Evolutionary conservation across 1,140 invertebrate species (phyloP).

Genomic region (Subanguina moxae): DNA sequence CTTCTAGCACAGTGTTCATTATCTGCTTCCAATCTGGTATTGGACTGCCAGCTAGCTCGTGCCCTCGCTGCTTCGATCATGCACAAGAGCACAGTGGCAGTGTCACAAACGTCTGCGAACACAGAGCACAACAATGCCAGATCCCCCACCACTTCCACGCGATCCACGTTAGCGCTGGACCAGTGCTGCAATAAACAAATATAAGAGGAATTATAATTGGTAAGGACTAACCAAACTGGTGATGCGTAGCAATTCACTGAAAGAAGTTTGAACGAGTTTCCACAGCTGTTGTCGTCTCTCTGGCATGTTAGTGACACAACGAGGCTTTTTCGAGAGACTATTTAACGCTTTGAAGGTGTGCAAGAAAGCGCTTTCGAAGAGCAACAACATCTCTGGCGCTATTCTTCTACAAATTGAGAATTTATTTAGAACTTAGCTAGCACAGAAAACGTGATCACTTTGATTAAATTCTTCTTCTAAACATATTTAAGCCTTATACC

Average conservation of each 20-base stretch:
- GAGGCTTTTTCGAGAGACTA: slow-evolving; percentile 6
- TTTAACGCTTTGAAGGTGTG: slow-evolving; percentile 11
- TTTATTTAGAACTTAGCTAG: not conserved
- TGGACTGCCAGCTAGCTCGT: not conserved
- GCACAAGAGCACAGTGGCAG: slow-evolving; percentile 28
- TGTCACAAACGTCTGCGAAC: slow-evolving; percentile 35
- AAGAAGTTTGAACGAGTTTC: slow-evolving; percentile 38
- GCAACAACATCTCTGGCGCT: slow-evolving; percentile 10
- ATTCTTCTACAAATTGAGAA: not conserved
- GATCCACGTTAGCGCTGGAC: slow-evolving; percentile 22
- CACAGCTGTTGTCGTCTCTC: slow-evolving; percentile 28
- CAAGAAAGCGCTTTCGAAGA: slow-evolving; percentile 15
- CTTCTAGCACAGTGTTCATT: not conserved
- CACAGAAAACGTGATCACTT: not conserved
- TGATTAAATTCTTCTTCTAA: no score
- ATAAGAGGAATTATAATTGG: not conserved
- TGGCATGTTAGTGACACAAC: not conserved
- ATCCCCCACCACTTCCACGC: slow-evolving; percentile 26
- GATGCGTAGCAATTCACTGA: slow-evolving; percentile 33
- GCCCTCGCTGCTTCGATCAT: slow-evolving; percentile 32
- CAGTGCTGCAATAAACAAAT: slow-evolving; percentile 25
- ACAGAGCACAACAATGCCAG: slow-evolving; percentile 20
- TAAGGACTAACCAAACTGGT: slow-evolving; percentile 31
- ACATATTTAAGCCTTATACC: no score
- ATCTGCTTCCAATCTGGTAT: not conserved